phyloP scores from a whole-genome alignment of 2,888 invertebrate genomes.

The Thecocarcelia acutangulata region DNA sequence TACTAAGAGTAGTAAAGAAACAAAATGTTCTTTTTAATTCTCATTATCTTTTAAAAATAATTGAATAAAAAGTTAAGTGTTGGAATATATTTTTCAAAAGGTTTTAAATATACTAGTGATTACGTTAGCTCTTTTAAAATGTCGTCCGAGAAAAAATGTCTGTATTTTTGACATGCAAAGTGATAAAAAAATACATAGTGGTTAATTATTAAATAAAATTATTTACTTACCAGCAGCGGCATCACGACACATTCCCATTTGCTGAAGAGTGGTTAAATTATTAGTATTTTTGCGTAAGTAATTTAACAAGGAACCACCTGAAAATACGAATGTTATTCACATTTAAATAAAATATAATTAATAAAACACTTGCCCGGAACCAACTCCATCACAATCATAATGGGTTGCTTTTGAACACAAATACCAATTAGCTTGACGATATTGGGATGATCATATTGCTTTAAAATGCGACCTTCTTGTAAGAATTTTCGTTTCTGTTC shows the following conservation, averaged over 20 bases:
- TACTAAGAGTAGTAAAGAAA: too few relatives aligned
- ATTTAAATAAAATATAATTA: not conserved
- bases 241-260: slow-evolving; percentile 95
- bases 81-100: too few relatives aligned
- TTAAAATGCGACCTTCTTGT: slow-evolving; percentile 96
- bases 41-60: too few relatives aligned
- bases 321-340: too few relatives aligned
- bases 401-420: slow-evolving; percentile 98
- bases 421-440: slow-evolving; percentile 98
- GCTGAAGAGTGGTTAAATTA: slow-evolving; percentile 85
- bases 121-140: too few relatives aligned
- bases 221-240: slow-evolving; percentile 88
- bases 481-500: slow-evolving; percentile 96
- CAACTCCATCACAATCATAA: slow-evolving; percentile 99
- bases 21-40: too few relatives aligned
- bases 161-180: too few relatives aligned
- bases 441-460: slow-evolving; percentile 98
- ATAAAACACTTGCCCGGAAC: slow-evolving; percentile 83
- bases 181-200: too few relatives aligned
- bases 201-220: too few relatives aligned
- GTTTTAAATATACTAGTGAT: too few relatives aligned
- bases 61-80: too few relatives aligned
- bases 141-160: too few relatives aligned
- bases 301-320: slow-evolving; percentile 94
- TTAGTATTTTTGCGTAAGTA: slow-evolving; percentile 91